Evolutionary conservation across 53 echinoderm and acorn worm genomes (phyloP).

Genomic region (Crossaster papposus): DNA sequence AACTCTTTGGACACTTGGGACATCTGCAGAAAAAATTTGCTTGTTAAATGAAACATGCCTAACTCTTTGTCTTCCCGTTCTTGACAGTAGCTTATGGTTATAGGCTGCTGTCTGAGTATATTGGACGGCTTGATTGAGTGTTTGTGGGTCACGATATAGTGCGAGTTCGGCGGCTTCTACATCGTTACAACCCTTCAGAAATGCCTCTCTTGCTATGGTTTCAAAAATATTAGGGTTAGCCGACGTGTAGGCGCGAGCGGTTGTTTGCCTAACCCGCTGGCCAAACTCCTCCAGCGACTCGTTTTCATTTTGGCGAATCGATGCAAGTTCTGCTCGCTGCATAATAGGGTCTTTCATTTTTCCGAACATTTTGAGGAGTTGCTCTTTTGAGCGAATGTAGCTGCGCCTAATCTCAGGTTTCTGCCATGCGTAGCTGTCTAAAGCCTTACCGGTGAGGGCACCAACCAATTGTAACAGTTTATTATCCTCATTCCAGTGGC

Average conservation of each 20-base stretch:
- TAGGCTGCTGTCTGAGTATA: constrained; percentile 8
- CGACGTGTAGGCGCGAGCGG: not conserved
- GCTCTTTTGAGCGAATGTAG: not conserved
- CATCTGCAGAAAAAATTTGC: not conserved
- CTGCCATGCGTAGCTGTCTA: not conserved
- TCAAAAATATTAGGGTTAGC: not conserved
- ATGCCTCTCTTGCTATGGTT: not conserved
- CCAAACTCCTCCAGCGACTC: constrained; percentile 16
- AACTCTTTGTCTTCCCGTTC: not conserved
- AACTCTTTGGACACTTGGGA: not conserved
- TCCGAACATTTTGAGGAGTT: constrained; percentile 18
- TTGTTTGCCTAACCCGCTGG: not conserved
- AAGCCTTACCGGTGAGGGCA: constrained; percentile 9
- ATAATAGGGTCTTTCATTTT: constrained; percentile 18
- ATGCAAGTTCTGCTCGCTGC: not conserved
- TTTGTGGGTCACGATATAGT: not conserved
- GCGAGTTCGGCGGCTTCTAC: not conserved
- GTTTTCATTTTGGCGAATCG: constrained; percentile 7
- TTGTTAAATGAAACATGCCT: not conserved
- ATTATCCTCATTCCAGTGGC: not conserved
- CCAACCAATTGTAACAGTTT: constrained; percentile 1
- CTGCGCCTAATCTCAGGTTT: not conserved
- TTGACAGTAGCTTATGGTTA: not conserved
- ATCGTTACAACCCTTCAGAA: not conserved
- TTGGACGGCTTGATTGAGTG: not conserved